Percentiles rank a stretch among this genome's conserved stretches.
These are phyloP conservation scores for Acanthis flammea DNA, from an alignment of 2,797 vertebrate genomes.

Conservation along the genomic window DNA sequence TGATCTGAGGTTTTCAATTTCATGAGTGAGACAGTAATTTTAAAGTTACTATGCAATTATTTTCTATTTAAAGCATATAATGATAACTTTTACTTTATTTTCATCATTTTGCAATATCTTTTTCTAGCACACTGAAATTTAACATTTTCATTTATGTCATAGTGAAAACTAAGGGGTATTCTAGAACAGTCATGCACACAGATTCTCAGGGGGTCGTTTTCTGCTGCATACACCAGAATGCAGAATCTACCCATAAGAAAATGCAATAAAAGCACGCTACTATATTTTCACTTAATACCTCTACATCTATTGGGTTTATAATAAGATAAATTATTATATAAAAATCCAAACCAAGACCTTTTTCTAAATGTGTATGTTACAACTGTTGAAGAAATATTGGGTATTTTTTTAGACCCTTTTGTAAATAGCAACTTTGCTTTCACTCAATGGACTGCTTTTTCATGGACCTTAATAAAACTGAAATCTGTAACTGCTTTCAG, in stretches of 20 bases:
- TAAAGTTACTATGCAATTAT: not conserved
- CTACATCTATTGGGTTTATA: not conserved
- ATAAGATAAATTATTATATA: not conserved
- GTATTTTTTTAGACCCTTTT: not conserved
- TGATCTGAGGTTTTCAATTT: not conserved
- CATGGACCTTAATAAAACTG: not conserved
- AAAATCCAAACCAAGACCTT: not conserved
- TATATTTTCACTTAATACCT: not conserved
- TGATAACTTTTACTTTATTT: not conserved
- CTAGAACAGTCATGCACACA: not conserved
- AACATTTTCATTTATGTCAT: not conserved
- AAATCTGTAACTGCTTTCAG: not conserved
- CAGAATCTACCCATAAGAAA: not conserved
- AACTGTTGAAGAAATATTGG: not conserved
- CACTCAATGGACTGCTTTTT: not conserved
- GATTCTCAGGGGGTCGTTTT: not conserved
- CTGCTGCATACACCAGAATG: not conserved
- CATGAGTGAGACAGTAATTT: not conserved
- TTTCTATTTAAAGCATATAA: not conserved
- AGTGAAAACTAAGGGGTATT: not conserved
- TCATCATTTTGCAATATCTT: not conserved
- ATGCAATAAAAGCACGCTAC: not conserved
- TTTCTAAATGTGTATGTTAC: not conserved
- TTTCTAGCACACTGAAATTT: not conserved
- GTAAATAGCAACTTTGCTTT: not conserved